Evolutionary conservation across 2,797 vertebrate genomes (phyloP), one percentile per base, ranked within the genome.

Genomic region (Psittacula derbiana): DNA sequence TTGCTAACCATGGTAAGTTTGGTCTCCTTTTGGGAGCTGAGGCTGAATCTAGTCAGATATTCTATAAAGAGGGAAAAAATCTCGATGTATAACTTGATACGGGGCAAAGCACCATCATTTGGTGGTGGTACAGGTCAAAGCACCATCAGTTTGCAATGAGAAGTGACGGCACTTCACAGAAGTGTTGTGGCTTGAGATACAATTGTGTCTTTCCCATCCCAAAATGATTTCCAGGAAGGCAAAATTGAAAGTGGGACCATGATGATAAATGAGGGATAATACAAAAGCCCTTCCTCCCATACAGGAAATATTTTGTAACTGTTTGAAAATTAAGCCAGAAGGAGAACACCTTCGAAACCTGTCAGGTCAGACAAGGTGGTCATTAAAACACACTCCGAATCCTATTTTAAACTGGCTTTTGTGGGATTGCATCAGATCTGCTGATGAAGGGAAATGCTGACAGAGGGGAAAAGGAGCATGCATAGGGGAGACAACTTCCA

Each of bases 141-240:
- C 52, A 20, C 16, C 70, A 28, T 62, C 38, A 8, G 46, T 52
- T 70, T 36, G 43, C 52, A 71, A 40, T 18, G 28, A 33, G 73
- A 83, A 75, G 82, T 43, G 74, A 71, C 44, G 61, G 79, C 36
- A 17, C 62, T 74, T 61, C 14, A 62, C 82, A 74, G 88, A 81
- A 93, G 79, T 81, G 80, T 57, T 62, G 53, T 43, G 80, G 43
- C 58, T 53, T 20, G 67, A 80, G 89, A 55, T 58, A 50, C 41
- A 52, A 50, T 65, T 71, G 40, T 78, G 53, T 61, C 49, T 92
- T 85, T 16, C 75, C 71, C 49, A 46, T 75, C 67, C 80, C 91
- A 75, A 60, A 85, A 85, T 80, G 52, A 88, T 70, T 80, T 85
- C 86, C 71, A 95, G 89, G 83, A 90, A 88, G 64, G 80, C 67